Conservation (phyloP, 1,140 invertebrate genomes). For the Rhyzopertha dominica region DNA sequence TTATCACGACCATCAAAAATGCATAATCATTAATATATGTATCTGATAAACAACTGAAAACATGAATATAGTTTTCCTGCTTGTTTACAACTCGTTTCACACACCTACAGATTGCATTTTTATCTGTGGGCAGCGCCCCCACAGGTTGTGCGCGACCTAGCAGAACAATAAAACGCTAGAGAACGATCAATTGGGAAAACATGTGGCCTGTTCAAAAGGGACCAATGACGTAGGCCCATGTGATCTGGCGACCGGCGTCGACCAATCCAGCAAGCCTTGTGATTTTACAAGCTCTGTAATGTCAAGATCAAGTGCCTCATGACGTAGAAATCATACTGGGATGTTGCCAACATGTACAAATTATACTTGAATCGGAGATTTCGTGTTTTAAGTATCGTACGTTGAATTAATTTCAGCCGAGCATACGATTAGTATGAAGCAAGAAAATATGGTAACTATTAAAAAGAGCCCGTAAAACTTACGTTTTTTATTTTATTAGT, state of each 20-base stretch:
- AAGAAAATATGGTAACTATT: too few species aligned
- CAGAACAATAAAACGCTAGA: not conserved
- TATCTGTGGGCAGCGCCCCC: not conserved
- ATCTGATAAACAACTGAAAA: not conserved
- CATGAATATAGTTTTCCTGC: not conserved
- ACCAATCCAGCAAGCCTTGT: not conserved
- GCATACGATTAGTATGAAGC: too few species aligned
- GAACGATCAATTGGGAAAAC: not conserved
- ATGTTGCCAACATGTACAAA: too few species aligned
- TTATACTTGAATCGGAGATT: too few species aligned
- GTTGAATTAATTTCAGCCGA: too few species aligned
- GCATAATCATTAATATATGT: not conserved
- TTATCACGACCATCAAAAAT: not conserved
- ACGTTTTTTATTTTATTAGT: too few species aligned
- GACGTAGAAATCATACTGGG: too few species aligned
- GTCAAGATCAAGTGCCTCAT: too few species aligned
- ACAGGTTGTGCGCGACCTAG: not conserved
- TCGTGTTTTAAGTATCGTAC: too few species aligned
- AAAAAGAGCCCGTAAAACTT: too few species aligned
- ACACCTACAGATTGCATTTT: not conserved
- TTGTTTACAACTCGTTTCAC: not conserved
- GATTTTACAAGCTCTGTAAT: too few species aligned
- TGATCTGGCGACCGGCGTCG: not conserved
- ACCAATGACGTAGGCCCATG: not conserved
- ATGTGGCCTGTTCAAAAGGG: conserved; percentile 1